Conservation (phyloP, 1,140 invertebrate species). For the Alviniconcha marisindica region DNA sequence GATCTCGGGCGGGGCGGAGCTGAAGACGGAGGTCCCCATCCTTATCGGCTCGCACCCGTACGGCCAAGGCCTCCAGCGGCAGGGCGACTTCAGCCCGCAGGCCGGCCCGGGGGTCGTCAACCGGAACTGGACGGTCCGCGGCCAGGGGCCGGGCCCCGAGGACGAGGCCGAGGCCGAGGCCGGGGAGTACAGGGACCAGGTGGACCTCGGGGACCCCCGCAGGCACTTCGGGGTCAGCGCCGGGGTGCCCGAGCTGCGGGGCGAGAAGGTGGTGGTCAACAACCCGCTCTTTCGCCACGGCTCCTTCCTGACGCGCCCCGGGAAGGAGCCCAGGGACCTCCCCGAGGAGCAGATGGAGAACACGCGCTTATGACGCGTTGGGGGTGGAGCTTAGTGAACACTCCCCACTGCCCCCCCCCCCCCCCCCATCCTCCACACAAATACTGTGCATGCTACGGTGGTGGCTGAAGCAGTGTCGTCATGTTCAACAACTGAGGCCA, state of each 20-base stretch:
- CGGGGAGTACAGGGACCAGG: background rate
- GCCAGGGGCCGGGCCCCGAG: constrained; percentile 32
- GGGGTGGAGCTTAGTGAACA: background rate
- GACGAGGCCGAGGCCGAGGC: constrained; percentile 41
- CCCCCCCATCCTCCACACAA: too few relatives aligned
- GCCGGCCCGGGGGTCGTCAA: constrained; percentile 47
- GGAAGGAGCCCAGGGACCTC: constrained; percentile 32
- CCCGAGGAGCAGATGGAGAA: constrained; percentile 57
- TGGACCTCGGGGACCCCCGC: constrained; percentile 35
- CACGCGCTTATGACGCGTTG: constrained; percentile 56
- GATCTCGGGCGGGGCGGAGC: constrained; percentile 59
- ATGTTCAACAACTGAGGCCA: too few relatives aligned
- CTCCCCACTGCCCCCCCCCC: too few relatives aligned
- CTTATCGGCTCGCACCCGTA: constrained; percentile 62
- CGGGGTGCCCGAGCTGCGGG: constrained; percentile 55
- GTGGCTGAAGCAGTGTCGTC: too few relatives aligned
- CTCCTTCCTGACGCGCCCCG: constrained; percentile 15
- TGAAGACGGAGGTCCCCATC: constrained; percentile 63
- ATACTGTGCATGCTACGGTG: too few relatives aligned
- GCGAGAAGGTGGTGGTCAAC: constrained; percentile 50
- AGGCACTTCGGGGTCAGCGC: constrained; percentile 35
- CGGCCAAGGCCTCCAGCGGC: constrained; percentile 53
- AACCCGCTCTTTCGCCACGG: constrained; percentile 62
- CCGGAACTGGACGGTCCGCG: constrained; percentile 59
- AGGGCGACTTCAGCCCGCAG: background rate